Evolutionary conservation across 2,888 invertebrate genomes (phyloP).

Genomic region (Tetragonula carbonaria): DNA sequence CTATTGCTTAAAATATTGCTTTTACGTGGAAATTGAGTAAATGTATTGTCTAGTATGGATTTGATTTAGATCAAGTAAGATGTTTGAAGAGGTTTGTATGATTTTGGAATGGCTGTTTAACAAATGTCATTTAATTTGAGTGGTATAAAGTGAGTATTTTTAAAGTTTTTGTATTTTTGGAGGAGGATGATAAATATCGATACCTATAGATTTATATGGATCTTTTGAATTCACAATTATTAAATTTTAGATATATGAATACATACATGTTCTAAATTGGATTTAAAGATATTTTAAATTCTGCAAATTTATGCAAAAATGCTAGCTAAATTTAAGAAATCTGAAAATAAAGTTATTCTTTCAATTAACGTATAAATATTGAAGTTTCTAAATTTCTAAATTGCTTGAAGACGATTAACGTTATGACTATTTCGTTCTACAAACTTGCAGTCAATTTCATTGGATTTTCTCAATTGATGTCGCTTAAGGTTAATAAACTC

Average conservation of each 20-base stretch:
- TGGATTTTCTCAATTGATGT: neutral
- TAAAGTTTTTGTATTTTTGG: neutral
- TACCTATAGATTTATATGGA: neutral
- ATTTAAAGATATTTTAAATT: neutral
- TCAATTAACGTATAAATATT: neutral
- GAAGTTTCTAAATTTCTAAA: neutral
- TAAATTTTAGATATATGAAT: neutral
- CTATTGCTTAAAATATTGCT: slow-evolving; percentile 6
- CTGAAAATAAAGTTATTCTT: neutral
- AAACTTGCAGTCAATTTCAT: neutral
- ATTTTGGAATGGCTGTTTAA: neutral
- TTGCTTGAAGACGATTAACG: neutral
- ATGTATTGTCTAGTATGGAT: neutral
- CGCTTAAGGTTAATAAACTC: slow-evolving; percentile 4
- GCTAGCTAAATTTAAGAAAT: neutral
- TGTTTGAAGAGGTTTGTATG: neutral
- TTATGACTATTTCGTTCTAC: neutral
- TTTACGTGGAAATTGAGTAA: neutral
- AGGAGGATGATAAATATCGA: neutral
- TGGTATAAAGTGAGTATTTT: neutral
- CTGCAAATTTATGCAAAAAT: neutral
- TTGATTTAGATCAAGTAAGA: neutral
- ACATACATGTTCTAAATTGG: neutral
- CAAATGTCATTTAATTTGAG: neutral
- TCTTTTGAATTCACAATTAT: neutral